Evolutionary conservation across 1,140 invertebrate genomes (phyloP).

Genomic region (Aphaenogaster rudis): DNA sequence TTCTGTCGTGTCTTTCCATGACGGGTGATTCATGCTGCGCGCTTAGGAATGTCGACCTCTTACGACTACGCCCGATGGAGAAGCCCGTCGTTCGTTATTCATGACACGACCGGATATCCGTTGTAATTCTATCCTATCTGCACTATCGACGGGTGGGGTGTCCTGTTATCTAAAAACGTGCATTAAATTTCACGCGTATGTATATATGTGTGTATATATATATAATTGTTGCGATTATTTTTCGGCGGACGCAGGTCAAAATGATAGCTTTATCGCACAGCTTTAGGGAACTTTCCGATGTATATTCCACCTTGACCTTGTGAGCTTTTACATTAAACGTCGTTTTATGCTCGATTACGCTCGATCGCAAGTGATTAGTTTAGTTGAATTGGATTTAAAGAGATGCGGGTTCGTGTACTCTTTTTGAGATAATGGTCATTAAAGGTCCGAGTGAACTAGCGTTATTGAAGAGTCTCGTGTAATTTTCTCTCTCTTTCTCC

Average conservation of each 20-base stretch:
- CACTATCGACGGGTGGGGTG: background rate
- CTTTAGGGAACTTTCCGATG: background rate
- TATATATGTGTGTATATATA: background rate
- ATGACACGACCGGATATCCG: conserved; percentile 56
- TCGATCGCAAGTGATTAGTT: conserved; percentile 28
- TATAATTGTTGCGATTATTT: background rate
- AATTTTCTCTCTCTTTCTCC: conserved; percentile 7
- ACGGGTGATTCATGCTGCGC: conserved; percentile 44
- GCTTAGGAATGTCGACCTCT: conserved; percentile 56
- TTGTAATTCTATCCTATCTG: conserved; percentile 39
- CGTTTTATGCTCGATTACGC: conserved; percentile 16
- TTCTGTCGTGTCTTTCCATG: conserved; percentile 3
- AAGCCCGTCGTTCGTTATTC: conserved; percentile 50
- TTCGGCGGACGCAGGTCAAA: background rate
- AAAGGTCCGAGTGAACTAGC: background rate
- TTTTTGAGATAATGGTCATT: background rate
- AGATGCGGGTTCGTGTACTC: background rate
- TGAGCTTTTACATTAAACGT: background rate
- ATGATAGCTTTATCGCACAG: background rate
- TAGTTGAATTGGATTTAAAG: conserved; percentile 20
- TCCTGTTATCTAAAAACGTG: conserved; percentile 36
- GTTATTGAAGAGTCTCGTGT: conserved; percentile 39
- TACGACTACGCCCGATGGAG: conserved; percentile 21
- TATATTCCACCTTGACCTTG: conserved; percentile 24
- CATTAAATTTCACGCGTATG: background rate